Evolutionary conservation across 2,113 vertebrate genomes (phyloP), one percentile per base, ranked within the genome.

Genomic region (Gadus chalcogrammus): DNA sequence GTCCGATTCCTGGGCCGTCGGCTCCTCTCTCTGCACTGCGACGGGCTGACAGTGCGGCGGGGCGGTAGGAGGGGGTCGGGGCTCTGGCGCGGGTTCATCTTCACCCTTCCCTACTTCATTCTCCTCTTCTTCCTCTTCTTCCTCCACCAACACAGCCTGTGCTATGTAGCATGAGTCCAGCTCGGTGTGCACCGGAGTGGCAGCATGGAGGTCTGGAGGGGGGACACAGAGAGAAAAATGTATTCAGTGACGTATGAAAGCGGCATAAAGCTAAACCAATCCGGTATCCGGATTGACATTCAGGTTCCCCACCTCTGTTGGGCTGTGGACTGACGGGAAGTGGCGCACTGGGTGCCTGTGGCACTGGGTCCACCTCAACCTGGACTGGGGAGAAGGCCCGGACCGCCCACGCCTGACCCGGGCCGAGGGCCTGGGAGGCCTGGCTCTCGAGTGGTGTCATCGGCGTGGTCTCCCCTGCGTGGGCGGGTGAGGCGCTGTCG

Each of bases 81-180:
- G 42, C 42, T 48, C 42, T 48, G 42, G 42, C 42, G 9, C 8
- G 42, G 42, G 42, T 48, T 48, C 42, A 9, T 48, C 42, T 48
- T 48, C 42, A 12, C 8, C 42, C 42, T 48, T 48, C 42, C 12
- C 13, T 48, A 12, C 42, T n/a, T 62, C 60, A 17, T 20, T 20
- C 18, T 20, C 59, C 63, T 58, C 66, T 62, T 75, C 68, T 24
- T 88, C 85, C 66, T 87, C 83, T 2, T 89, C 83, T 74, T 89
- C 89, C 77, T 91, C 91, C 31, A 90, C 78, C 62, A 91, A 81
- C 0, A 90, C 87, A 67, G 85, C 81, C 55, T 84, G 87, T 15
- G 81, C 85, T 78, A 64, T 86, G 72, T 86, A 84, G 64, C 72
- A 62, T 73, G 80, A 71, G 66, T 80, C 69, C 79, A 79, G 83